Evolutionary conservation across 1,140 invertebrate species (phyloP).

Genomic region (Pectinophora gossypiella): DNA sequence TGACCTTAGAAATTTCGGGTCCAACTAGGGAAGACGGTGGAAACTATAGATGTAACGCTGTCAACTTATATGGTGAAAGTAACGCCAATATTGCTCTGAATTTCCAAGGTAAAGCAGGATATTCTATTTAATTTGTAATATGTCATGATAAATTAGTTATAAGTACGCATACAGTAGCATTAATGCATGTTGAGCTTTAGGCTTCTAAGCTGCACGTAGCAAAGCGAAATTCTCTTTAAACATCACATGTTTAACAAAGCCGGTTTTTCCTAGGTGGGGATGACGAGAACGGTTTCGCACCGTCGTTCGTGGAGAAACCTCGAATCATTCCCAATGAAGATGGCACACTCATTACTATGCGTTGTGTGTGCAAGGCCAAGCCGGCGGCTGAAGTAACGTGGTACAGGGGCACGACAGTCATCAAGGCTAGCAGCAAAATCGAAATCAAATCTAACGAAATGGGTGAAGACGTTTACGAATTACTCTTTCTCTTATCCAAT

Average conservation of each 20-base stretch:
- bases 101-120: constrained; percentile 91
- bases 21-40: constrained; percentile 97
- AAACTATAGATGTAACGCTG: constrained; percentile 98
- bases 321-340: constrained; percentile 98
- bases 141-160: constrained; percentile 4
- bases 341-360: constrained; percentile 96
- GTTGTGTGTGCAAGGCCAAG: constrained; percentile 95
- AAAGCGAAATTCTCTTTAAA: background rate
- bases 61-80: constrained; percentile 98
- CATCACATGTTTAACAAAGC: background rate
- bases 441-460: constrained; percentile 85
- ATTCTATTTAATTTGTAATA: constrained; percentile 17
- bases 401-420: constrained; percentile 90
- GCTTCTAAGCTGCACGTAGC: constrained; percentile 59
- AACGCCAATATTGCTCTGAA: constrained; percentile 99
- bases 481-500: constrained; percentile 89
- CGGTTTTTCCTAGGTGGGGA: constrained; percentile 82
- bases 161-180: constrained; percentile 72
- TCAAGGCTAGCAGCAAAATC: constrained; percentile 91
- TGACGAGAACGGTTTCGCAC: constrained; percentile 92
- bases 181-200: constrained; percentile 50
- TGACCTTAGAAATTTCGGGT: constrained; percentile 94
- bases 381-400: constrained; percentile 92
- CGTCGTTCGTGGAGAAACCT: constrained; percentile 97
- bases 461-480: constrained; percentile 92